Evolutionary conservation across 2,113 vertebrate species (phyloP).

Genomic region (Corvus hawaiiensis): DNA sequence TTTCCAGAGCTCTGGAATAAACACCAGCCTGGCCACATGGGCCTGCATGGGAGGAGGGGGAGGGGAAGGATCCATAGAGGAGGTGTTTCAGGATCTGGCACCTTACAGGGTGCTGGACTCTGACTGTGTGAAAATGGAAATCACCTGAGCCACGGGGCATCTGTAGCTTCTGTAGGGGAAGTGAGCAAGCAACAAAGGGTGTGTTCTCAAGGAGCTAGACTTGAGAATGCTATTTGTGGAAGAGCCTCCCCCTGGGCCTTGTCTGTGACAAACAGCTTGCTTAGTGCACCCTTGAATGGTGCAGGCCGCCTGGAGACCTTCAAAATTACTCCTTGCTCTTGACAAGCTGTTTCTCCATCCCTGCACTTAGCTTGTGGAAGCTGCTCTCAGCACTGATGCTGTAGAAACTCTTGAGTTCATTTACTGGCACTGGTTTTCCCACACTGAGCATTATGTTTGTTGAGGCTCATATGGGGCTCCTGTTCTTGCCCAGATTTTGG

Average conservation of each 20-base stretch:
- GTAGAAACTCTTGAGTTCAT: not conserved
- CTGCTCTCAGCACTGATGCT: not conserved
- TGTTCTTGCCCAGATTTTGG: not conserved
- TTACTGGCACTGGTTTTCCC: not conserved
- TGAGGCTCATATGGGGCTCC: not conserved
- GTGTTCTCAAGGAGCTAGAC: rapidly evolving
- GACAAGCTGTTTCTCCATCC: not conserved
- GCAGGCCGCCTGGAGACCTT: not conserved
- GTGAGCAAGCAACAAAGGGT: not conserved
- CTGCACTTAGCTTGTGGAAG: not conserved
- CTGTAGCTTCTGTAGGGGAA: not conserved
- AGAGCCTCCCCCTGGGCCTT: not conserved
- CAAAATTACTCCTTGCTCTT: not conserved
- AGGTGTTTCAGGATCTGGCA: rapidly evolving
- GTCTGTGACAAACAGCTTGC: not conserved
- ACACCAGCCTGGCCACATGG: rapidly evolving
- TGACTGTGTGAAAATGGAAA: not conserved
- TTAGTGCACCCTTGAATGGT: not conserved
- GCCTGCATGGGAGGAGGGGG: rapidly evolving
- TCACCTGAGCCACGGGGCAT: not conserved
- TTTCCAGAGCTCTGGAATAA: not conserved
- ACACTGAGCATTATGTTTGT: not conserved
- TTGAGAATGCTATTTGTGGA: not conserved
- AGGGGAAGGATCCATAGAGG: not conserved
- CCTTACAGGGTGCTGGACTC: not conserved